Evolutionary conservation across 2,888 invertebrate species (phyloP).

Genomic region (Tetrapedia diversipes): DNA sequence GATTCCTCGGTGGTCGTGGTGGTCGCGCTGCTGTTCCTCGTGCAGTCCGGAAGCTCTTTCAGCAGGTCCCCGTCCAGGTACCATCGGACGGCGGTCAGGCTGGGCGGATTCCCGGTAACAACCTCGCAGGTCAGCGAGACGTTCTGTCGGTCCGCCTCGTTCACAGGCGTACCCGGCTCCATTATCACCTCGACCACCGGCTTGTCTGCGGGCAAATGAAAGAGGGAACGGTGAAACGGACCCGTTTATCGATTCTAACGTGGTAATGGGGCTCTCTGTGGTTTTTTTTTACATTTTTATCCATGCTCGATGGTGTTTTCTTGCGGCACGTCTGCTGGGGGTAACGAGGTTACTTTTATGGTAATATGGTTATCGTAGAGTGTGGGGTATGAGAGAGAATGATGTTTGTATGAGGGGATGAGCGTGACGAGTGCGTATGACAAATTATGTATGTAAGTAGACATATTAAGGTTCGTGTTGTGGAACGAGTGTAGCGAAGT

Average conservation of each 20-base stretch:
- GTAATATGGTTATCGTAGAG: no score
- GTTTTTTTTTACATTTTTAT: no score
- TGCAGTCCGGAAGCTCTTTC: conserved; percentile 93
- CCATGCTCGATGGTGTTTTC: not conserved
- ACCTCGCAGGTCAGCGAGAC: conserved; percentile 93
- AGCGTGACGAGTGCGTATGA: no score
- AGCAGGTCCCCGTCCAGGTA: conserved; percentile 92
- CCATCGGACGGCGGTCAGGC: conserved; percentile 92
- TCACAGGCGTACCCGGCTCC: conserved; percentile 90
- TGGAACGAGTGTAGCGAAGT: no score
- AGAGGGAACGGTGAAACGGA: not conserved
- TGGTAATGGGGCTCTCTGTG: no score
- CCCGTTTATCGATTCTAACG: not conserved
- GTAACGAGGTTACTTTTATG: no score
- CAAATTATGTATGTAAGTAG: no score
- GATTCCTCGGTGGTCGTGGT: conserved; percentile 75
- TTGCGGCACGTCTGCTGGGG: no score
- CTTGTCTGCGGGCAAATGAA: conserved; percentile 85
- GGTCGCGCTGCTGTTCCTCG: conserved; percentile 82
- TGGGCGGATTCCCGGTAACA: conserved; percentile 90
- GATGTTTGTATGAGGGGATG: no score
- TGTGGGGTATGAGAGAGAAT: no score
- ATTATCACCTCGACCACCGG: conserved; percentile 91
- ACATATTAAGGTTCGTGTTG: no score
- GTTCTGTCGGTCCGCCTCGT: conserved; percentile 90